Conservation (phyloP, 2,888 invertebrate species). For the Eristalinus aeneus region DNA sequence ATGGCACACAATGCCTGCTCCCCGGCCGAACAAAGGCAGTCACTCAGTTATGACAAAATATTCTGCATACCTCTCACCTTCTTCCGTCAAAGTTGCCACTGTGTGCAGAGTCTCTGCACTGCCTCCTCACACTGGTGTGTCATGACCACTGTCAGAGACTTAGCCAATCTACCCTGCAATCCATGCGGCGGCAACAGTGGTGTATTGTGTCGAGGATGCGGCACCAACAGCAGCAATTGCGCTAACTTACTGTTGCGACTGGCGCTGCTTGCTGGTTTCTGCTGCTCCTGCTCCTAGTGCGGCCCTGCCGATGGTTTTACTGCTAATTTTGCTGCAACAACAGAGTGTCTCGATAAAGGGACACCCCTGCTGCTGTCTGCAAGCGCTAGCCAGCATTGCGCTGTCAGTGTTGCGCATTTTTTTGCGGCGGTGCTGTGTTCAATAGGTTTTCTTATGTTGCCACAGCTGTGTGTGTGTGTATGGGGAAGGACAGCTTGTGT, state of each 20-base stretch:
- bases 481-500: slow-evolving; percentile 11
- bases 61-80: slow-evolving; percentile 61
- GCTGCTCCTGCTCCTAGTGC: background rate
- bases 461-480: background rate
- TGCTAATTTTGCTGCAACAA: slow-evolving; percentile 67
- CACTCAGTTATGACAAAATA: slow-evolving; percentile 69
- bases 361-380: slow-evolving; percentile 48
- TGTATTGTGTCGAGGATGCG: slow-evolving; percentile 58
- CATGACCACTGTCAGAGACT: slow-evolving; percentile 66
- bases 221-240: slow-evolving; percentile 55
- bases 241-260: slow-evolving; percentile 57
- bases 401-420: slow-evolving; percentile 71
- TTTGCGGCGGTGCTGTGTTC: slow-evolving; percentile 50
- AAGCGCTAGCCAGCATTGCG: slow-evolving; percentile 65
- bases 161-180: slow-evolving; percentile 52
- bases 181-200: slow-evolving; percentile 5
- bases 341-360: slow-evolving; percentile 1
- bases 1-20: slow-evolving; percentile 63
- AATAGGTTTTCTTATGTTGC: background rate
- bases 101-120: background rate
- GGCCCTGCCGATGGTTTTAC: slow-evolving; percentile 48
- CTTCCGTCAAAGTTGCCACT: slow-evolving; percentile 55
- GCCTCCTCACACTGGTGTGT: slow-evolving; percentile 19
- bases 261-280: background rate
- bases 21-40: slow-evolving; percentile 60